Base-by-base conservation (phyloP, 1,140 invertebrate genomes). In the Babylonia areolata region DNA sequence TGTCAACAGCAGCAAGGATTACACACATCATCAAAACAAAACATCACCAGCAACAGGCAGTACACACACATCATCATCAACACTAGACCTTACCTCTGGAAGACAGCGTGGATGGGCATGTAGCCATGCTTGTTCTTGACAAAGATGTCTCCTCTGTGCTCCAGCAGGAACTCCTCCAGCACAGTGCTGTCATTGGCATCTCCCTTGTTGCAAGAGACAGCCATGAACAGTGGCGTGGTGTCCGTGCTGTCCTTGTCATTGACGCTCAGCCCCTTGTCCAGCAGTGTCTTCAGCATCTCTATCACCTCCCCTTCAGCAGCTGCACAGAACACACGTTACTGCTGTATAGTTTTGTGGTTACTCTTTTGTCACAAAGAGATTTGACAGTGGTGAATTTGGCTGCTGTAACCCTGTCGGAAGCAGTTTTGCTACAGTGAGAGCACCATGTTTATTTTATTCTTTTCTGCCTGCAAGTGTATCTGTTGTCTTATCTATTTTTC, bases 31-130 rank as follows among this genome's bases (percentile, higher is more conserved):
- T n/a, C n/a, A n/a, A n/a, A n/a, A n/a, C n/a, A n/a, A n/a, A n/a
- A n/a, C n/a, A n/a, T n/a, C n/a, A n/a, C n/a, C n/a, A n/a, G n/a
- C n/a, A n/a, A n/a, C n/a, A n/a, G n/a, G n/a, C n/a, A n/a, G 28
- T 23, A 39, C 28, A 78, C 11, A 78, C 77, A 35, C 46, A 51
- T 20, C 20, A 11, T 11, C 20, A 20, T 20, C 46, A 11, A 51
- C 46, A 51, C 46, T n/a, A n/a, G n/a, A 51, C 46, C 0, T 42
- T 20, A 84, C 88, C 94, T 92, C 3, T 93, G 91, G 90, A 95
- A 95, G 0, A 93, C 94, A 88, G 95, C 95, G 89, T 95, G 95
- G 11, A 95, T 89, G 31, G 94, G 92, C 51, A 92, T 73, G 83
- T 90, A 86, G 6, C 87, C 85, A 40, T 87, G 69, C 6, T 77